A percentile compares a stretch with the other conserved stretches of the same genome.
These are phyloP conservation scores for Netelia inedita DNA, from an alignment of 2,888 invertebrate species.

Conservation along the genomic window DNA sequence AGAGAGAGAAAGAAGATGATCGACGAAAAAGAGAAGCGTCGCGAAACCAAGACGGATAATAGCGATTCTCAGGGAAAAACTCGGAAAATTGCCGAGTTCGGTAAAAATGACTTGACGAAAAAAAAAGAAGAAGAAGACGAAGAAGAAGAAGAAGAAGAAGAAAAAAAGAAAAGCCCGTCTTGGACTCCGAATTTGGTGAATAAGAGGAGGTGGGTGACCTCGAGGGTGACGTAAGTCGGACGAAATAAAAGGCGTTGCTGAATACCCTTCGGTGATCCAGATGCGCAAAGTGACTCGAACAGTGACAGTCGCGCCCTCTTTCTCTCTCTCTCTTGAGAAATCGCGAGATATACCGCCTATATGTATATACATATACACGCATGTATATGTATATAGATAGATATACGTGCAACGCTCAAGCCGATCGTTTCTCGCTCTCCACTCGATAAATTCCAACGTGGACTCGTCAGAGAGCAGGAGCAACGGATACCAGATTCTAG, in stretches of 20 bases:
- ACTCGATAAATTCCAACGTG: conserved; percentile 60
- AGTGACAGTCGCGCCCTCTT: conserved; percentile 7
- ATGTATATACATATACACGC: conserved; percentile 20
- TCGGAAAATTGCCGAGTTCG: background rate
- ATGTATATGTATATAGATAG: conserved; percentile 22
- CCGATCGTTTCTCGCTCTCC: conserved; percentile 56
- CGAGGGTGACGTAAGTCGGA: conserved; percentile 37
- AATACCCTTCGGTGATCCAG: conserved; percentile 51
- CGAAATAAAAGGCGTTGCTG: conserved; percentile 42
- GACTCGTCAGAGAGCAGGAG: conserved; percentile 53
- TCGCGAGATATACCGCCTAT: conserved; percentile 33
- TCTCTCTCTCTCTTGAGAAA: conserved; percentile 39
- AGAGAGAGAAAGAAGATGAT: too few species aligned
- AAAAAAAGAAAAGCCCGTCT: background rate
- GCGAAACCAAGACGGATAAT: background rate
- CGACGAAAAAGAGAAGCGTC: background rate
- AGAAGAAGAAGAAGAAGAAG: background rate
- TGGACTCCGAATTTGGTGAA: conserved; percentile 40
- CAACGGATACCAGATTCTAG: conserved; percentile 45
- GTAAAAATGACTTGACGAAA: background rate
- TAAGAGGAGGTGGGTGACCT: conserved; percentile 11
- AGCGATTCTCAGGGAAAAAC: background rate
- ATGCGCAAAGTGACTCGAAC: conserved; percentile 47
- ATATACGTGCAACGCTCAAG: background rate
- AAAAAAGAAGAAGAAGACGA: conserved; percentile 5